A percentile compares a stretch with the other conserved stretches of the same genome.
Conservation (phyloP, 2,888 invertebrate genomes). For the Tyria jacobaeae region DNA sequence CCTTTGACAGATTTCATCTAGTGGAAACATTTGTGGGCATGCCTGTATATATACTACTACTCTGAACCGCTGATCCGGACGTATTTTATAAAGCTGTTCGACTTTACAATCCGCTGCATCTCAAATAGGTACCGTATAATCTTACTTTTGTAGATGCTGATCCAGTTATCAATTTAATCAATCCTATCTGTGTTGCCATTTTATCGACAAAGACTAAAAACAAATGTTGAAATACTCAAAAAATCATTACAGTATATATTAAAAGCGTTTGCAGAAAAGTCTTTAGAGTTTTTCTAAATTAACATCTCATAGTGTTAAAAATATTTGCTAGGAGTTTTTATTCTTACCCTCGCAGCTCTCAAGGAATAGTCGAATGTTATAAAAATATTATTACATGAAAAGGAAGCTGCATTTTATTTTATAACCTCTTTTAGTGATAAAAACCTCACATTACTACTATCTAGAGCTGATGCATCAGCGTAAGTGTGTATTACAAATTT, state of each 20-base stretch:
- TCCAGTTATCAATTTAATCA: no score
- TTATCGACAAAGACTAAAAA: no score
- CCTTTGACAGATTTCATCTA: conserved; percentile 71
- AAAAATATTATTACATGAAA: not conserved
- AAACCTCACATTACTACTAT: no score
- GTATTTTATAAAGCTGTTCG: conserved; percentile 42
- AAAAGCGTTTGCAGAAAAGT: conserved; percentile 32
- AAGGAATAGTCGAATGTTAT: conserved; percentile 52
- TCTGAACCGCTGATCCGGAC: conserved; percentile 62
- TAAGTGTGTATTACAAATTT: no score
- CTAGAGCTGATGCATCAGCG: no score
- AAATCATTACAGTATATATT: no score
- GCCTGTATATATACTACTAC: conserved; percentile 59
- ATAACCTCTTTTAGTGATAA: no score
- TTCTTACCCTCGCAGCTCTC: conserved; percentile 54
- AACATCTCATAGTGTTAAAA: conserved; percentile 57
- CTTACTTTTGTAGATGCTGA: no score
- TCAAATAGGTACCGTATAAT: conserved; percentile 22
- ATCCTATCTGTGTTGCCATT: no score
- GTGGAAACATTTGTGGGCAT: conserved; percentile 60
- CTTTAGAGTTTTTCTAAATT: conserved; percentile 52
- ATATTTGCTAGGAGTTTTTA: conserved; percentile 62
- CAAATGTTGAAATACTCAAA: no score
- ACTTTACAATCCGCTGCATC: conserved; percentile 43
- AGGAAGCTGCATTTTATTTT: not conserved